A percentile compares a stretch with the other conserved stretches of the same genome.
Evolutionary conservation across 2,888 invertebrate species (phyloP).

Genomic region (Neoaliturus tenellus): DNA sequence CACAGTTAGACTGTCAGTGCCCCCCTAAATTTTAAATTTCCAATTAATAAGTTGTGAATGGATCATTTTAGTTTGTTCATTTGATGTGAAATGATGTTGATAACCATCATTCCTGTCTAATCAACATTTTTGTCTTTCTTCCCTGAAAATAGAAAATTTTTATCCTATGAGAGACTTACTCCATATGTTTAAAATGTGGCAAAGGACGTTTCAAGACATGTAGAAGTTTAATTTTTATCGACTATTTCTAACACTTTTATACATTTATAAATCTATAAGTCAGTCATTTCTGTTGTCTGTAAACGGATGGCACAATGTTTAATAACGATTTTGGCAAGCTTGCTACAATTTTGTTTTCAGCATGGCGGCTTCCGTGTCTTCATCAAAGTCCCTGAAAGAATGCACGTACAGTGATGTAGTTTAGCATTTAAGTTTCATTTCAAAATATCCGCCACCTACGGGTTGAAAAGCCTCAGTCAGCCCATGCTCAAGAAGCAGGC

Average conservation of each 20-base stretch:
- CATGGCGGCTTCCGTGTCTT: slow-evolving; percentile 21
- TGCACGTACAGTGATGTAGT: background rate
- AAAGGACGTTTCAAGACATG: too few species aligned
- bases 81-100: too few species aligned
- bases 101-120: too few species aligned
- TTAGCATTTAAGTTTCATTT: background rate
- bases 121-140: too few species aligned
- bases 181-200: too few species aligned
- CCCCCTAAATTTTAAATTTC: too few species aligned
- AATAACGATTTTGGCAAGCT: background rate
- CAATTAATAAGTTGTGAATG: too few species aligned
- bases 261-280: background rate
- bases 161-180: too few species aligned
- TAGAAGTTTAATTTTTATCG: background rate
- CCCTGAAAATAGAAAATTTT: too few species aligned
- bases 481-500: background rate
- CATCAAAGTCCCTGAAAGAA: slow-evolving; percentile 26
- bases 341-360: slow-evolving; percentile 18
- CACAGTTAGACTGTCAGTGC: too few species aligned
- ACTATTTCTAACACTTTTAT: background rate
- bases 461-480: background rate
- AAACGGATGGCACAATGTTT: slow-evolving; percentile 15
- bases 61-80: too few species aligned
- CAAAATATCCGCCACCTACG: background rate
- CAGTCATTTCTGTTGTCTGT: background rate